A percentile compares a stretch with the other conserved stretches of the same genome.
Conservation (phyloP, 2,888 invertebrate species). For the Gryllus longicercus region DNA sequence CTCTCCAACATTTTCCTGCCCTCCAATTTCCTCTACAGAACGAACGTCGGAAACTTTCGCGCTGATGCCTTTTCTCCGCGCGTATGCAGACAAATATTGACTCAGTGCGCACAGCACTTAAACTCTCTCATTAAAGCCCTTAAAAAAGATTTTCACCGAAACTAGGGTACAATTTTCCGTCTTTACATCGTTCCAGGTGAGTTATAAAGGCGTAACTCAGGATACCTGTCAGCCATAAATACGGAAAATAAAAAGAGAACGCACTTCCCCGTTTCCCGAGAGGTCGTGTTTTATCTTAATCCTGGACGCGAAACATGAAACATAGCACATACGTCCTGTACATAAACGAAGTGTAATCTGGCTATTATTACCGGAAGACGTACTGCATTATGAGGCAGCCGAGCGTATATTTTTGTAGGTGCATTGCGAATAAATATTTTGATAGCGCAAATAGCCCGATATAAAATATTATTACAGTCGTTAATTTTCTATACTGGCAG, state of each 20-base stretch:
- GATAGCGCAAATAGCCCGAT: background rate
- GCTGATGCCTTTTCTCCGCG: background rate
- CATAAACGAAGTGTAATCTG: constrained; percentile 1
- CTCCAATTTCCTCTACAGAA: background rate
- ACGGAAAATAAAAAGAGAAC: background rate
- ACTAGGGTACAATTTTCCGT: background rate
- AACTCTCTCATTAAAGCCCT: background rate
- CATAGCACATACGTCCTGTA: background rate
- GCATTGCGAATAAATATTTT: background rate
- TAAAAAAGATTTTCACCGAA: constrained; percentile 9
- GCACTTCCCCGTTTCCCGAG: background rate
- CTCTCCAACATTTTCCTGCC: background rate
- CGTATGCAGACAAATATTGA: background rate
- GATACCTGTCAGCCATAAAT: background rate
- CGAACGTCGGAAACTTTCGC: background rate
- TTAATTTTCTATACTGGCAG: background rate
- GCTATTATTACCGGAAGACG: background rate
- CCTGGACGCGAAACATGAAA: background rate
- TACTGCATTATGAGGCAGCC: background rate
- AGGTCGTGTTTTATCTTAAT: background rate
- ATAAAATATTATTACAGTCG: background rate
- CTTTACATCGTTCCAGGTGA: background rate
- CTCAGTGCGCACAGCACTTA: background rate
- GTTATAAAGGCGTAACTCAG: background rate
- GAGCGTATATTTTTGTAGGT: background rate